Evolutionary conservation across 2,113 vertebrate species (phyloP).

Genomic region (Rattus norvegicus): GRCr8 NC_086029.1:80665501-80666000

Average conservation of each 20-base stretch:
- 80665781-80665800: no score
- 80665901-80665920: not conserved
- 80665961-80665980: not conserved
- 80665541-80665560: not conserved
- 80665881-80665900: not conserved
- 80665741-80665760: not conserved
- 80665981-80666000: not conserved
- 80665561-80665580: not conserved
- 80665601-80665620: not conserved
- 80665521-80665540: not conserved
- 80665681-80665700: not conserved
- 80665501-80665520: not conserved
- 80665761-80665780: no score
- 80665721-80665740: not conserved
- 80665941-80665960: not conserved
- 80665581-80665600: not conserved
- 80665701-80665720: no score
- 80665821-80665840: no score
- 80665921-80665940: not conserved
- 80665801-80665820: no score
- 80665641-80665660: not conserved
- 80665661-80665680: not conserved
- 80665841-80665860: no score
- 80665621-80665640: constrained; percentile 6
- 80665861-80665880: no score